A percentile compares a stretch with the other conserved stretches of the same genome.
phyloP scores from a whole-genome alignment of 2,113 vertebrate species.

The Pantherophis guttatus region DNA sequence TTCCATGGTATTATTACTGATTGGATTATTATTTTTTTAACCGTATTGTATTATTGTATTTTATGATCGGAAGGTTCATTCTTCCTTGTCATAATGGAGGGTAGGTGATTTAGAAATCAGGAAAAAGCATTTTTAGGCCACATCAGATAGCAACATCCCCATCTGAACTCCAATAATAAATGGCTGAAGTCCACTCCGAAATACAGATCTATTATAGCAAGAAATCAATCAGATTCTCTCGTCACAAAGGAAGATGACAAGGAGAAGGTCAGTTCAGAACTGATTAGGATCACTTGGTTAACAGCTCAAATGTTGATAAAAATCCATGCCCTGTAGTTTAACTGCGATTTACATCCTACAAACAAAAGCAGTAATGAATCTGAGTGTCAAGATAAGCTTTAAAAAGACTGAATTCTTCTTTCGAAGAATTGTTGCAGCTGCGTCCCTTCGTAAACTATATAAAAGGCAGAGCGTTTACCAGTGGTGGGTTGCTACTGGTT shows the following conservation, averaged over 20 bases:
- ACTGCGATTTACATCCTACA: conserved; percentile 18
- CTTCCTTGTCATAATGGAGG: too few species aligned
- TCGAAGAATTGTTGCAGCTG: background rate
- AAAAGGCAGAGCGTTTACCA: background rate
- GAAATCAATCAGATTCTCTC: background rate
- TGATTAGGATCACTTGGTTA: background rate
- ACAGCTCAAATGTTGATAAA: conserved; percentile 13
- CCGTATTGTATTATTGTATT: too few species aligned
- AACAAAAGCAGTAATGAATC: background rate
- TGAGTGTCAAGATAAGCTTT: background rate
- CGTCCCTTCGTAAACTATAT: background rate
- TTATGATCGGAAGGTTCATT: too few species aligned
- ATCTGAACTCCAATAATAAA: background rate
- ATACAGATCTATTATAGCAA: background rate
- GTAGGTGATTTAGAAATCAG: background rate
- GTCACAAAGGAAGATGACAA: background rate
- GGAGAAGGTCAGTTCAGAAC: background rate
- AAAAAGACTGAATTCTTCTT: background rate
- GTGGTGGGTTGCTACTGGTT: too few species aligned
- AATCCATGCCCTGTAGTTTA: background rate
- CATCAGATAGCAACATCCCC: background rate
- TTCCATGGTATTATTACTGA: too few species aligned
- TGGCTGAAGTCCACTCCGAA: background rate
- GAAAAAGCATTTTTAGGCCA: background rate
- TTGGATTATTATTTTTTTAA: too few species aligned